Evolutionary conservation across 2,113 vertebrate genomes (phyloP).

Genomic region (Perca fluviatilis): DNA sequence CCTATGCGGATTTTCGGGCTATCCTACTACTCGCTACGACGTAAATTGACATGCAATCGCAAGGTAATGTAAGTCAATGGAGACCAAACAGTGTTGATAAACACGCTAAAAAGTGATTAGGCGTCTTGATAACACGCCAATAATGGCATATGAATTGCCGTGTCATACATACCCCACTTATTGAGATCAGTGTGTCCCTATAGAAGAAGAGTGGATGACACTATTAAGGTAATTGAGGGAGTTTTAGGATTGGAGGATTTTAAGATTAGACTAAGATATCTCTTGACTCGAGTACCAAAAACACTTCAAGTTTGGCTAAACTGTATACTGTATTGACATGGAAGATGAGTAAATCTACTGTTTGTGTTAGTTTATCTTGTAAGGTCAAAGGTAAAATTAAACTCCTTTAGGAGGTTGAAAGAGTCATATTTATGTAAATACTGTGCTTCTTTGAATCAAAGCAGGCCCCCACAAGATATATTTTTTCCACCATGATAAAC

Average conservation of each 20-base stretch:
- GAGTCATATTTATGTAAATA: conserved; percentile 24
- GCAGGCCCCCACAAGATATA: conserved; percentile 42
- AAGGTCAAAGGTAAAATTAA: conserved; percentile 29
- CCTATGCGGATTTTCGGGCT: no score
- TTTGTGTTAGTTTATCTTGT: conserved; percentile 30
- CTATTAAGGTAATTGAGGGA: not conserved
- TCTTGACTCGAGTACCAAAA: conserved; percentile 11
- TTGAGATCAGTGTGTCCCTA: no score
- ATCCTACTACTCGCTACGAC: no score
- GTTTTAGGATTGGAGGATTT: conserved; percentile 31
- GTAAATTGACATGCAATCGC: no score
- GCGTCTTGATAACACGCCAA: no score
- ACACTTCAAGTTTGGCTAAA: conserved; percentile 9
- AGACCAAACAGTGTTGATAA: no score
- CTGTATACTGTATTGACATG: conserved; percentile 9
- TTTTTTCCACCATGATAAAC: conserved; percentile 62
- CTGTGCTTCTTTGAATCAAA: conserved; percentile 39
- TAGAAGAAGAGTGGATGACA: no score
- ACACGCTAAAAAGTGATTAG: no score
- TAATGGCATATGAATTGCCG: no score
- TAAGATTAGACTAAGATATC: not conserved
- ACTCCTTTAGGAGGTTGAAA: conserved; percentile 14
- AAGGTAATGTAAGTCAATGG: no score
- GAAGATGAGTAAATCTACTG: not conserved
- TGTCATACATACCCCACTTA: no score